Evolutionary conservation across 2,113 vertebrate genomes (phyloP), one percentile per base, ranked within the genome.

Genomic region (Notiomystis cincta): DNA sequence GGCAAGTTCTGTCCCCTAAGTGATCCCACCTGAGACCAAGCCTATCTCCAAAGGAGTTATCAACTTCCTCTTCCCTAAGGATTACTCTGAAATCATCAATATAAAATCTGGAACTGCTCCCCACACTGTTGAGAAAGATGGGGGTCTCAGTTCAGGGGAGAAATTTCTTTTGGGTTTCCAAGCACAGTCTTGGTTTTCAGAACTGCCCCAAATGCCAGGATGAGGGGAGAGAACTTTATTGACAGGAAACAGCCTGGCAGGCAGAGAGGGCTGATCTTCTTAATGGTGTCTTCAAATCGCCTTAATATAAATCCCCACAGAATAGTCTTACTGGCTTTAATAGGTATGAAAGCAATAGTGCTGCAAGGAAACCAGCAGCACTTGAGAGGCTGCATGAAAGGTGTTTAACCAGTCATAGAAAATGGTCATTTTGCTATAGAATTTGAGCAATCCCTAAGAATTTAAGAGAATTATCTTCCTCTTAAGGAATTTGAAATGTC

Each of bases 301-400:
- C 47, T 90, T 96, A 93, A 90, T 82, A 70, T 33, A 95, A 94
- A 90, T 90, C 92, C 66, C 90, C 47, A 66, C 7, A 58, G 90
- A 88, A 94, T 30, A 62, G 66, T 47, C 54, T 94, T 81, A 86
- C 1, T 82, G 47, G 71, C 85, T 96, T 73, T 88, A 90, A 83
- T 31, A 78, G 67, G 75, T 78, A 91, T 94, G 90, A 91, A 80
- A 93, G 92, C 73, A 95, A 66, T n/a, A 92, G 90, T 7, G 42
- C 48, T 78, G 72, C 50, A 82, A 85, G 90, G 82, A 80, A 95
- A 85, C 15, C 21, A 94, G 71, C 42, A 66, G 58, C 5, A 4
- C 44, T 72, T 51, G 54, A 37, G 82, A 87, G 50, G 45, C 40
- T 72, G 73, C 61, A 38, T 44, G 56, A 42, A 76, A 93, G 84